phyloP scores from a whole-genome alignment of 1,140 invertebrate genomes.

The Drosophila micromelanica region DNA sequence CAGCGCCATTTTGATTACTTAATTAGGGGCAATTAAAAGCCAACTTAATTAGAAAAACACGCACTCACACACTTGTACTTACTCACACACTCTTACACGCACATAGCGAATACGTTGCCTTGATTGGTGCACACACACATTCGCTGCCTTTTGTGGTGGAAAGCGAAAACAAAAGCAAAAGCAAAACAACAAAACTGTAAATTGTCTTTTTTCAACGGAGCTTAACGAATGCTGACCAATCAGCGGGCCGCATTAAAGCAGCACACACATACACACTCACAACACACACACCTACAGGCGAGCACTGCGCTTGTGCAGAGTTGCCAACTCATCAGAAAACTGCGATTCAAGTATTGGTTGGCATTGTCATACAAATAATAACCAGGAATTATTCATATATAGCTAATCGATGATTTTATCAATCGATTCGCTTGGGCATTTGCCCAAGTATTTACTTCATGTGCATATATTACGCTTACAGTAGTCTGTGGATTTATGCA shows the following conservation, averaged over 20 bases:
- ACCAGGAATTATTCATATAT: conserved; percentile 4
- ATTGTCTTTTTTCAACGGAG: conserved; percentile 72
- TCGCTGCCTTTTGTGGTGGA: conserved; percentile 52
- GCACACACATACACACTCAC: conserved; percentile 18
- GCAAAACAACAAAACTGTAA: conserved; percentile 58
- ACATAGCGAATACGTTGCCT: conserved; percentile 27
- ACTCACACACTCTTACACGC: conserved; percentile 25
- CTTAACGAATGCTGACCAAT: conserved; percentile 64
- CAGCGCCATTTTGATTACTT: conserved; percentile 34
- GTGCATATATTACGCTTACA: conserved; percentile 41
- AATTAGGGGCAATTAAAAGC: conserved; percentile 59
- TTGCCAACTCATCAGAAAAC: conserved; percentile 54
- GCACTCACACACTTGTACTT: conserved; percentile 2
- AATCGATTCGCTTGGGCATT: conserved; percentile 25
- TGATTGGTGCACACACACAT: conserved; percentile 53
- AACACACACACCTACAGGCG: conserved; percentile 7
- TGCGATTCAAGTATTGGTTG: conserved; percentile 5
- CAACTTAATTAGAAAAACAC: conserved; percentile 16
- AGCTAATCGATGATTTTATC: conserved; percentile 54
- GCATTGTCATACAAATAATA: not conserved
- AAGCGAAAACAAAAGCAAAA: conserved; percentile 52
- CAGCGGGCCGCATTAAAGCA: conserved; percentile 45
- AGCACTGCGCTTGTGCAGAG: conserved; percentile 48
- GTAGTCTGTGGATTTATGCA: conserved; percentile 39
- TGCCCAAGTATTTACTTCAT: conserved; percentile 25